Percentiles rank a stretch among this genome's conserved stretches.
phyloP scores from a whole-genome alignment of 2,888 invertebrate species.

The Trachelus stipa region DNA sequence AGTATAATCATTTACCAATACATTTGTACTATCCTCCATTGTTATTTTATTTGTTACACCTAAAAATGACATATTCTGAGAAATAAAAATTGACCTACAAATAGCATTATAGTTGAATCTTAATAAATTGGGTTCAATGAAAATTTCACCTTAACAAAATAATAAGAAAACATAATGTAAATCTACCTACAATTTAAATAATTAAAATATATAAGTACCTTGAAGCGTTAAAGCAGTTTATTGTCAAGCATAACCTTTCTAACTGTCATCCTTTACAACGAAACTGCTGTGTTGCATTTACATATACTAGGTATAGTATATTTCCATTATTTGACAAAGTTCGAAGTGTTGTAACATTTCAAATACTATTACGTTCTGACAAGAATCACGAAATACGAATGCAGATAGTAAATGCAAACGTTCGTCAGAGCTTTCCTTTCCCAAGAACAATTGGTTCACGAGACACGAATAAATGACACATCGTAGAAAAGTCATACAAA shows the following conservation, averaged over 20 bases:
- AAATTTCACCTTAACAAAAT: not conserved
- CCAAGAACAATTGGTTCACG: not conserved
- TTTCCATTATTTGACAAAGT: not conserved
- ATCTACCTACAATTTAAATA: not conserved
- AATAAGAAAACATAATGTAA: not conserved
- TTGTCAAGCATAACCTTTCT: not conserved
- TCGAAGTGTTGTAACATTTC: not conserved
- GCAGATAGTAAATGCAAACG: not conserved
- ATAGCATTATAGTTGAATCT: not conserved
- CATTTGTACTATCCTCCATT: conserved; percentile 47
- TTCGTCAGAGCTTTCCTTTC: not conserved
- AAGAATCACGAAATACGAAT: not conserved
- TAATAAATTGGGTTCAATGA: not conserved
- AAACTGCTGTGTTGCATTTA: not conserved
- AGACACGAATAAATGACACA: not conserved
- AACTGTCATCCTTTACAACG: not conserved
- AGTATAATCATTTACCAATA: conserved; percentile 64
- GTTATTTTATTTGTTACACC: conserved; percentile 11
- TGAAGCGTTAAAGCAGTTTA: not conserved
- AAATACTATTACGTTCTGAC: not conserved
- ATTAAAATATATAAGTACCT: not conserved
- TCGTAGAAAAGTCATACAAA: not conserved
- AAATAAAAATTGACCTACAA: not conserved
- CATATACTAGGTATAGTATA: not conserved
- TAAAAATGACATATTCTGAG: not conserved